Evolutionary conservation across 2,797 vertebrate genomes (phyloP).

Genomic region (Eulemur mongoz): DNA sequence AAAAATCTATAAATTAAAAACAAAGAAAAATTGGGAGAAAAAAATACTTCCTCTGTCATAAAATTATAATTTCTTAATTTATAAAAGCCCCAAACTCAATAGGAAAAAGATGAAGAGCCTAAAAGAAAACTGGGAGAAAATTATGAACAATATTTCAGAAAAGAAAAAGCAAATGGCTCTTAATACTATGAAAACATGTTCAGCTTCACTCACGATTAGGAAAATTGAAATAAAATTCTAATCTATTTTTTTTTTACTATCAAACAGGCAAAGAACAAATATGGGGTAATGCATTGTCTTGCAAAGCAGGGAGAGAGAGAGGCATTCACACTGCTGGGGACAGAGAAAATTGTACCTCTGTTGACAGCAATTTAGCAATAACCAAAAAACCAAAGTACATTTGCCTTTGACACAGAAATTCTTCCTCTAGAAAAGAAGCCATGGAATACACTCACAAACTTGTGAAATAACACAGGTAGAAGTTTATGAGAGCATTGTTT

Average conservation of each 20-base stretch:
- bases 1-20: background rate
- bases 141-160: background rate
- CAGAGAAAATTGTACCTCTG: background rate
- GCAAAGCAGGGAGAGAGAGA: background rate
- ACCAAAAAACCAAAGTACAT: background rate
- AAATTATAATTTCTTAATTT: background rate
- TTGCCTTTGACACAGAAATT: background rate
- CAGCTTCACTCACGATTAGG: background rate
- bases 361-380: background rate
- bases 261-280: background rate
- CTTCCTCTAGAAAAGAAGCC: background rate
- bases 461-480: background rate
- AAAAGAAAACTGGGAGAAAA: background rate
- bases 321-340: background rate
- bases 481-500: background rate
- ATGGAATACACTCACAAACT: background rate
- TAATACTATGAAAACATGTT: background rate
- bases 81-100: background rate
- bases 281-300: background rate
- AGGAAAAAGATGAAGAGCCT: background rate
- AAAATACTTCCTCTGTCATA: background rate
- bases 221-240: background rate
- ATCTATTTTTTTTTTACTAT: background rate
- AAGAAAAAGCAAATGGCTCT: background rate
- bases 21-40: background rate